Evolutionary conservation across 2,888 invertebrate species (phyloP), one percentile per base, ranked within the genome.

Genomic region (Mesorhabditis belari): DNA sequence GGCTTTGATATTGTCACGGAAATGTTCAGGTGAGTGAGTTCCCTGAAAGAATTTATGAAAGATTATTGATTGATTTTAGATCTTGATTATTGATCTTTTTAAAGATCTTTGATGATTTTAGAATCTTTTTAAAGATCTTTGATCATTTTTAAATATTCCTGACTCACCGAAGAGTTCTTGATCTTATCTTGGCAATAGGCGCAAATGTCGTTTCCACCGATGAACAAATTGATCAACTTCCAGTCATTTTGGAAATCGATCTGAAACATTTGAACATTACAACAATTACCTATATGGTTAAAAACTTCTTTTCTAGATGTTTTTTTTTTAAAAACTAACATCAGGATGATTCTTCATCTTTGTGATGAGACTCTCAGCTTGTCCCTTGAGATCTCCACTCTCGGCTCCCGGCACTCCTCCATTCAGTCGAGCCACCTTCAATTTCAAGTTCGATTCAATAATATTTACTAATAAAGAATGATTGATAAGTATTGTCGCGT

Each of bases 161-260:
- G n/a, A 28, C n/a, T n/a, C 27, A 61, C 66, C 0, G 66, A 63
- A 2, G 28, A n/a, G 49, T 65, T 67, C 29, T 57, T 57, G 28
- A 60, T 65, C 3, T 62, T 59, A 57, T 69, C 70, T 24, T 70
- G 62, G 50, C 76, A 76, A 49, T 65, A 67, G 2, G 66, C 66
- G 51, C 76, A 76, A n/a, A 75, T 64, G 55, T 76, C 75, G 50
- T 76, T 76, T 28, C 65, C 66, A 12, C 76, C 76, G 51, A 76
- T 76, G 66, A 76, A 76, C 26, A 76, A 67, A 52, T 69, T 74
- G 35, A 76, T 61, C 49, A 76, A 61, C 52, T 76, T 76, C 76
- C 76, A 76, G 60, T 75, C 73, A 26, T 70, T 68, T 49, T 69
- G 60, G 5, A 74, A 53, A 60, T 75, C 64, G 19, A 74, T 62